These are phyloP conservation scores for Serripes groenlandicus DNA, from an alignment of 2,888 invertebrate genomes.

Conservation along the genomic window DNA sequence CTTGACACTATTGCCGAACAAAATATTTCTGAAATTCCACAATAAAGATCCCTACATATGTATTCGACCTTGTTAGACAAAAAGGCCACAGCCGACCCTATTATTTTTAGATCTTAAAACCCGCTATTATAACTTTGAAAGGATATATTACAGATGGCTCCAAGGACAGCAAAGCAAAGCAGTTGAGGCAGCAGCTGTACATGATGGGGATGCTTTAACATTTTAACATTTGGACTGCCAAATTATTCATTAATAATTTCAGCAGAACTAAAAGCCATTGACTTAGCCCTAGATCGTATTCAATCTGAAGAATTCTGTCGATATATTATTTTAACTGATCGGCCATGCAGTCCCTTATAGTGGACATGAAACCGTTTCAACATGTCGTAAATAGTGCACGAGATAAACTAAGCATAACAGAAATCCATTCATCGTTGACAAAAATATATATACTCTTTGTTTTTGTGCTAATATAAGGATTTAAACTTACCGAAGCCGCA, in stretches of 20 bases:
- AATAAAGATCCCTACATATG: conserved; percentile 16
- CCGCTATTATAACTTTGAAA: neutral
- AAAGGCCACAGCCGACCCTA: conserved; percentile 15
- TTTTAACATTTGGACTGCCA: conserved; percentile 12
- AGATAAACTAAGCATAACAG: too few relatives aligned
- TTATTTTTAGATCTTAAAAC: conserved; percentile 16
- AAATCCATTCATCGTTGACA: too few relatives aligned
- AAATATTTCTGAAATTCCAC: neutral
- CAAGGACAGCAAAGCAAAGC: conserved; percentile 20
- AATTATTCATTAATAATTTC: conserved; percentile 31
- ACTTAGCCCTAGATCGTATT: conserved; percentile 29
- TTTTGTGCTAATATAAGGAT: too few relatives aligned
- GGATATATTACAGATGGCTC: conserved; percentile 48
- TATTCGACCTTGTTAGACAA: conserved; percentile 21
- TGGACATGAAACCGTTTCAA: too few relatives aligned
- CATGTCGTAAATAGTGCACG: too few relatives aligned
- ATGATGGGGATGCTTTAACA: neutral
- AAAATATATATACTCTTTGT: too few relatives aligned
- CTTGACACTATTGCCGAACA: neutral
- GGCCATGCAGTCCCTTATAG: too few relatives aligned
- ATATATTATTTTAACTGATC: too few relatives aligned
- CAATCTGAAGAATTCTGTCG: too few relatives aligned
- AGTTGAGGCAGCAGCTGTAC: conserved; percentile 20
- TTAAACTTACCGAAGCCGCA: too few relatives aligned
- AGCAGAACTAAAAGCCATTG: conserved; percentile 34